Base-by-base conservation (phyloP, 2,797 vertebrate genomes). In the Neoniphon sammara region DNA sequence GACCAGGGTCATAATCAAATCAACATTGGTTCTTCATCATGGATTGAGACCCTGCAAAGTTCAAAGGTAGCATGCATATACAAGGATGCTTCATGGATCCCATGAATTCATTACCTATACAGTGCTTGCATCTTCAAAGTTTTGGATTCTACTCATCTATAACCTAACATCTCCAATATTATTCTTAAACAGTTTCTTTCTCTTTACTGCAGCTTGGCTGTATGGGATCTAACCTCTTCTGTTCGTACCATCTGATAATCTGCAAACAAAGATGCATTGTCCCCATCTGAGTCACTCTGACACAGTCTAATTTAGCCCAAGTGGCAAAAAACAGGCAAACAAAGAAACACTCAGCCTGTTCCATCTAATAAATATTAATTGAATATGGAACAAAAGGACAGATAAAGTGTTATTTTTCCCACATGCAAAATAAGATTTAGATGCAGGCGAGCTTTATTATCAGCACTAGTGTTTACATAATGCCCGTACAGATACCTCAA, bases 311-410 rank as follows among this genome's bases (percentile, higher is more conserved):
- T 87, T 85, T 67, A 78, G 79, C 53, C 73, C 0, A 84, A 71
- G 70, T 56, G 75, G 53, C 25, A 68, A 64, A 80, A 79, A 70
- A 62, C 49, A 71, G 50, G 52, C 57, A 74, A 80, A 89, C 75
- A 86, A 85, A 85, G 74, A 56, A 9, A 64, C 21, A 58, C 18
- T 76, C 23, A 66, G 73, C 80, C 75, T 23, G 55, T 83, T 81
- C 75, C 81, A 66, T 67, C 80, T 73, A 65, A 86, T 87, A 72
- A 79, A 86, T 87, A 82, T 85, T 67, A 72, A 89, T 88, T 82
- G 66, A 78, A 44, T 1, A 1, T 36, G 49, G 58, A 86, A 84
- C 70, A 86, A 85, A 73, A 23, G 58, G 20, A 70, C 60, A 18
- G 46, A 73, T 69, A 62, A 77, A 70, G 73, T 71, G 78, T 47